Evolutionary conservation across 2,888 invertebrate genomes (phyloP), one percentile per base, ranked within the genome.

Genomic region (Arrhopalites spinosus): DNA sequence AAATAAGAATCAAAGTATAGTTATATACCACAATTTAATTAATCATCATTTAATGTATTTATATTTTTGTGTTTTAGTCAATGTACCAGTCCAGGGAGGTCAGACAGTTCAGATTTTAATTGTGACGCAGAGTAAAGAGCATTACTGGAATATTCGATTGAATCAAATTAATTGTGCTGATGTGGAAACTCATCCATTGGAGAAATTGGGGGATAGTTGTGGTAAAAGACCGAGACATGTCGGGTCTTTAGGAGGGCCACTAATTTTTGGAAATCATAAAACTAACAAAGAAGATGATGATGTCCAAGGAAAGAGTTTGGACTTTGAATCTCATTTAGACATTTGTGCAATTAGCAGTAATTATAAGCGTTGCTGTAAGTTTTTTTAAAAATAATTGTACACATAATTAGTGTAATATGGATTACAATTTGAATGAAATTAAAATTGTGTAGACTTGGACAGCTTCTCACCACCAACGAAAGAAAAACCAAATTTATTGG

Each of bases 1-100:
- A 23, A n/a, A 30, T n/a, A 36, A 59, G 13, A 67, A 36, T 59
- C 74, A 56, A 64, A 66, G 74, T 74, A 63, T 23, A 27, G 27
- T 61, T 25, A n/a, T 61, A 13, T 61, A 23, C n/a, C n/a, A n/a
- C n/a, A n/a, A n/a, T n/a, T n/a, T n/a, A n/a, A n/a, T n/a, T n/a
- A n/a, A n/a, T n/a, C n/a, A n/a, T n/a, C n/a, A n/a, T n/a, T 20
- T 56, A 23, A 7, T 17, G 56, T 56, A 23, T 17, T 5, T 5
- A 17, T 56, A 56, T 17, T 17, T 5, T 23, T 50, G 47, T 47
- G 23, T 20, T 27, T 15, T 45, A 68, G 68, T 56, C 11, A 68
- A 68, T 36, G 36, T 68, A 2, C 74, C 74, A 2, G 56, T 36
- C 2, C 53, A 67, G n/a, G n/a, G 36, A 23, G 69, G 74, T n/a